These are phyloP conservation scores for Diabrotica virgifera DNA, from an alignment of 1,140 invertebrate genomes.

Conservation along the genomic window DNA sequence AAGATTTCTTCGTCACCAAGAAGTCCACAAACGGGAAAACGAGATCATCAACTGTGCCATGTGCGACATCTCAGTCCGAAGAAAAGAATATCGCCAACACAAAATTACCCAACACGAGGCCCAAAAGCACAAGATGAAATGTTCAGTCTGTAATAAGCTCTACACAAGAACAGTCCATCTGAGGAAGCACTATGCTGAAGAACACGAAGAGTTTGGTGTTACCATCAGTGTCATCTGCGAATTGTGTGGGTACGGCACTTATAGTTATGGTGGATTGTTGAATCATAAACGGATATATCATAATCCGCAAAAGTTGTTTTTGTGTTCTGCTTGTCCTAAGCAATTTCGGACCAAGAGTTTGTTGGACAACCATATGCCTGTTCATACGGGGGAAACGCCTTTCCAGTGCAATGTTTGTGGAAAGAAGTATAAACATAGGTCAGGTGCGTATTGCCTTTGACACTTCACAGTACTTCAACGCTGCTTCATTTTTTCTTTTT, in stretches of 20 bases:
- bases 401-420: constrained; percentile 32
- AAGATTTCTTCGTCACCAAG: background rate
- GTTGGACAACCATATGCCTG: constrained; percentile 34
- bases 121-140: background rate
- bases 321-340: constrained; percentile 23
- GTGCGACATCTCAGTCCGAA: background rate
- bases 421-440: constrained; percentile 15
- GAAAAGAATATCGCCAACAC: constrained; percentile 2
- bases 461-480: background rate
- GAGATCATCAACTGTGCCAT: constrained; percentile 5
- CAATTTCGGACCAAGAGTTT: constrained; percentile 20
- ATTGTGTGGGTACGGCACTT: background rate
- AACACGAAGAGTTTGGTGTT: constrained; percentile 11
- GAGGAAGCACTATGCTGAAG: background rate
- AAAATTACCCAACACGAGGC: background rate
- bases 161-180: background rate
- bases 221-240: background rate
- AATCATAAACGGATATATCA: constrained; percentile 15
- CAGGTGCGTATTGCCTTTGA: background rate
- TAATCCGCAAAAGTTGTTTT: constrained; percentile 23
- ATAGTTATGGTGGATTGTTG: background rate
- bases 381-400: constrained; percentile 38
- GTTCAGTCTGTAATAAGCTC: constrained; percentile 7
- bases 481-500: too few species aligned
- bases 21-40: background rate